Base-by-base conservation (phyloP, 30 jellyfish, hydroid and myxozoan genomes). In the Phacellophora camtschatica region DNA sequence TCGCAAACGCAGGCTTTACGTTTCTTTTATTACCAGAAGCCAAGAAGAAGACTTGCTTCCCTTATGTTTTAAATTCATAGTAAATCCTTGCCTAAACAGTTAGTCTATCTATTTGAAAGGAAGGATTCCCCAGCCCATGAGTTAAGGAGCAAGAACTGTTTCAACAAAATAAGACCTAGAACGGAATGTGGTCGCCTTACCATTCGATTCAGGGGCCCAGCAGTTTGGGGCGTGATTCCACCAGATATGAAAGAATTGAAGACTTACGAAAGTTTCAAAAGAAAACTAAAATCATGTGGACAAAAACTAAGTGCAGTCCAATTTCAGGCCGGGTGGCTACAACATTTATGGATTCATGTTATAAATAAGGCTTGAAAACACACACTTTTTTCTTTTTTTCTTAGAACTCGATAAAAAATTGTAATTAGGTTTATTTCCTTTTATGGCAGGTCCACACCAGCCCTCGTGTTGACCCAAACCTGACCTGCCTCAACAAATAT, bases 161-260 rank as follows among this genome's bases (percentile, higher is more conserved):
- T 53, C 68, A 53, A 9, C 9, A 9, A 53, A 53, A 53, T 53
- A 53, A 53, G 68, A 53, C 68, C 8, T 19, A 53, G 68, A 53
- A 53, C 68, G 32, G 68, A 53, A 53, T 24, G 19, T 53, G 18
- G 68, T 53, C 68, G 68, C 68, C 68, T 53, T 53, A 53, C 68
- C 32, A 53, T 53, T 53, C 68, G 68, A 53, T 53, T 53, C 10
- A 53, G 68, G 68, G 32, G 68, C 19, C 68, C 28, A 53, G 68
- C 68, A 53, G 68, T 19, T 53, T 53, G 68, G 68, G 68, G 68
- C 8, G 32, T 53, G 28, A n/a, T 53, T 53, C 68, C 68, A 9
- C 68, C 28, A 24, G 68, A 53, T 9, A 53, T 53, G 68, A 53
- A 39, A 8, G 53, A 39, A 8, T 39, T 39, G 53, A 13, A 39